Evolutionary conservation across 1,140 invertebrate species (phyloP).

Genomic region (Hormaphis cornu): DNA sequence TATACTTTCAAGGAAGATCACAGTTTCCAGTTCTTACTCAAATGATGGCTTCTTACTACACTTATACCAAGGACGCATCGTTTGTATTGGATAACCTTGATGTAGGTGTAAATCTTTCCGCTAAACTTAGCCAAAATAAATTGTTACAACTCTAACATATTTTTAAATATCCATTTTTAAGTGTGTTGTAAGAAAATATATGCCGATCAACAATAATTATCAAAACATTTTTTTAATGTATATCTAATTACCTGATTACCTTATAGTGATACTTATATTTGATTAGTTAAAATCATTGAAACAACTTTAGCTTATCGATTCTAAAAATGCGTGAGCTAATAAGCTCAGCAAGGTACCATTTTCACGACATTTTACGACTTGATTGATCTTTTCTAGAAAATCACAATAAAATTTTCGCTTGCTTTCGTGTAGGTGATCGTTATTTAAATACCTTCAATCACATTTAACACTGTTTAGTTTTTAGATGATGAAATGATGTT

Average conservation of each 20-base stretch:
- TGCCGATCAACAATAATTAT: not conserved
- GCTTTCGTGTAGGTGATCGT: too few relatives aligned
- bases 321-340: not conserved
- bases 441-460: too few relatives aligned
- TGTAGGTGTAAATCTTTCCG: not conserved
- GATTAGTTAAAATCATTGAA: too few relatives aligned
- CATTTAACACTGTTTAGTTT: slow-evolving; percentile 43
- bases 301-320: not conserved
- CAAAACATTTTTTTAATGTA: not conserved
- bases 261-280: not conserved
- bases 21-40: slow-evolving; percentile 69
- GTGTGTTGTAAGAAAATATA: not conserved
- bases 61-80: slow-evolving; percentile 52
- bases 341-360: not conserved
- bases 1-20: slow-evolving; percentile 67
- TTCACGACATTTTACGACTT: not conserved
- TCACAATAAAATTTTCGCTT: not conserved
- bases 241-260: not conserved
- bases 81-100: slow-evolving; percentile 53
- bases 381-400: not conserved
- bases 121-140: not conserved
- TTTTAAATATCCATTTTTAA: not conserved
- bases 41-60: slow-evolving; percentile 63
- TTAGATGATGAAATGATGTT: slow-evolving; percentile 74
- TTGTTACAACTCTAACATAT: not conserved